Conservation (phyloP, 2,113 vertebrate genomes). For the Chiloscyllium plagiosum region DNA sequence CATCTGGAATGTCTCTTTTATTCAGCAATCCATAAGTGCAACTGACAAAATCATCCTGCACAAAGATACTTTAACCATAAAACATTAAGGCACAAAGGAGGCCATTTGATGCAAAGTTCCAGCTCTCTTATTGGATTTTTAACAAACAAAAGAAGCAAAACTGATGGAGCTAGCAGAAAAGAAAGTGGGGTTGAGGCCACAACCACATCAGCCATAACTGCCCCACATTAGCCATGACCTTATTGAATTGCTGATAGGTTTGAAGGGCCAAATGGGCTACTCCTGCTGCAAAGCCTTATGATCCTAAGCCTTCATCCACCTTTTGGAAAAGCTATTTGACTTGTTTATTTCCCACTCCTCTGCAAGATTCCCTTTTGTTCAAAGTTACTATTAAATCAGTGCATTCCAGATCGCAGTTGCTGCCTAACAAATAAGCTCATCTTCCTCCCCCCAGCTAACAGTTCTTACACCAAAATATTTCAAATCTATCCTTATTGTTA, state of each 20-base stretch:
- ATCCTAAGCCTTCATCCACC: neutral
- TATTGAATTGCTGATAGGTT: no score
- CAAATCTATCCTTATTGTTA: neutral
- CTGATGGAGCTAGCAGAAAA: no score
- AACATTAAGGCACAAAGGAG: neutral
- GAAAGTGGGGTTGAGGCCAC: no score
- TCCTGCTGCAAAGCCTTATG: no score
- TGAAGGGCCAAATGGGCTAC: no score
- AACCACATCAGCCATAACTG: no score
- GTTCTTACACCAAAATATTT: neutral
- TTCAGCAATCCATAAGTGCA: neutral
- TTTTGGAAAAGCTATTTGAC: neutral
- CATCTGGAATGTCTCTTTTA: neutral
- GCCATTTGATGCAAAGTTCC: neutral
- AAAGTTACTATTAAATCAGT: neutral
- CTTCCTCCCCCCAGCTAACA: neutral
- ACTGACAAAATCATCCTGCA: neutral
- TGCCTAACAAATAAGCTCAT: neutral
- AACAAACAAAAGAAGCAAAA: no score
- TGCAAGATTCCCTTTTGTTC: neutral
- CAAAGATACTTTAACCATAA: neutral
- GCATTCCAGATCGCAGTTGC: neutral
- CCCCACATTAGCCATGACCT: no score
- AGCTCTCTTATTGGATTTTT: no score
- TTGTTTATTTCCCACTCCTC: neutral